These are phyloP conservation scores for Heliconius ethilla DNA, from an alignment of 2,888 invertebrate species.

Conservation along the genomic window DNA sequence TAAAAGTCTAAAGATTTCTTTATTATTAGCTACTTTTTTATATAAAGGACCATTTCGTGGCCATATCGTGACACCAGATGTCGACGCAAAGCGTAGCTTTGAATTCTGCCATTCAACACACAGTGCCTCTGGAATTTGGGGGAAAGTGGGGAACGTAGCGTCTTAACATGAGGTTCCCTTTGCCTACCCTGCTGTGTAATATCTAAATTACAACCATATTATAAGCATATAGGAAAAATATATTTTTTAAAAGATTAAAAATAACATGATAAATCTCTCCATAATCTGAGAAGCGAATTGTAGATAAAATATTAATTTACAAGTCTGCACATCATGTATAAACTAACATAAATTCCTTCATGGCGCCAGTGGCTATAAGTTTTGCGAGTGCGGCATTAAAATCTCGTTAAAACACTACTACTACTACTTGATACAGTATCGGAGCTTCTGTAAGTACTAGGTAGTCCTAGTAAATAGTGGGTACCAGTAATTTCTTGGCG, in stretches of 20 bases:
- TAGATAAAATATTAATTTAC: slow-evolving; percentile 54
- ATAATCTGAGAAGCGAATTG: background rate
- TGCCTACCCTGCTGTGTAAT: background rate
- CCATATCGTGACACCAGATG: too few relatives aligned
- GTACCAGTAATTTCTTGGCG: slow-evolving; percentile 46
- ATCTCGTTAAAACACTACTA: slow-evolving; percentile 72
- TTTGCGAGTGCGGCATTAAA: slow-evolving; percentile 70
- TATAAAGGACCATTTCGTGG: too few relatives aligned
- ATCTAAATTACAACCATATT: background rate
- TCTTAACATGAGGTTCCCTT: too few relatives aligned
- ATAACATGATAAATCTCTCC: slow-evolving; percentile 1
- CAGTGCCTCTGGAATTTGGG: too few relatives aligned
- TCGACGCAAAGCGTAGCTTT: too few relatives aligned
- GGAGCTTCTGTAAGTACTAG: slow-evolving; percentile 49
- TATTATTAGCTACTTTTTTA: too few relatives aligned
- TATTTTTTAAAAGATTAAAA: background rate
- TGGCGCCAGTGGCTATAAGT: slow-evolving; percentile 70
- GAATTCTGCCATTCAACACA: too few relatives aligned
- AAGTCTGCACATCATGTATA: slow-evolving; percentile 50
- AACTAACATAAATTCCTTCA: slow-evolving; percentile 50
- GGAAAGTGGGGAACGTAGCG: too few relatives aligned
- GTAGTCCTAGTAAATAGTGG: slow-evolving; percentile 36
- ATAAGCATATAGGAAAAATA: background rate
- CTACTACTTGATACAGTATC: too few relatives aligned
- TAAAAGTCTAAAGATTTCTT: too few relatives aligned